Conservation (phyloP, 2,797 vertebrate genomes). For the Gymnothorax javanicus region DNA sequence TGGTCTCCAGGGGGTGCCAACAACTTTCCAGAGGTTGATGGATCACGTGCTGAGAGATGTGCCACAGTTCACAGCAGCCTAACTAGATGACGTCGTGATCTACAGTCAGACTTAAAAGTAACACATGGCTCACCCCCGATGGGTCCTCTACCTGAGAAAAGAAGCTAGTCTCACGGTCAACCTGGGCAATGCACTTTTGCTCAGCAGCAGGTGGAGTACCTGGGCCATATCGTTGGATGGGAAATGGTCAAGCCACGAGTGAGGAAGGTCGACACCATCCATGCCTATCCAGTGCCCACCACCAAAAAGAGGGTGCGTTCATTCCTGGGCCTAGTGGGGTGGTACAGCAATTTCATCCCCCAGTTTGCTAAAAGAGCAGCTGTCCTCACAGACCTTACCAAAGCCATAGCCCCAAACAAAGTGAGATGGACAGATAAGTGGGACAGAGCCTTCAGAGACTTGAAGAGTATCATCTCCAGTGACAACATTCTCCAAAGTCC, state of each 20-base stretch:
- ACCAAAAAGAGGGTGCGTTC: slow-evolving; percentile 28
- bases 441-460: slow-evolving; percentile 20
- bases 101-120: slow-evolving; percentile 7
- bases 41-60: neutral
- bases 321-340: slow-evolving; percentile 31
- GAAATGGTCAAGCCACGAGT: slow-evolving; percentile 23
- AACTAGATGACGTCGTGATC: slow-evolving; percentile 16
- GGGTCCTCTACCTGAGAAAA: neutral
- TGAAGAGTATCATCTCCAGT: too few relatives aligned
- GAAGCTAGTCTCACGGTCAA: slow-evolving; percentile 18
- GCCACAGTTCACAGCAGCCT: slow-evolving; percentile 2
- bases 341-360: slow-evolving; percentile 36
- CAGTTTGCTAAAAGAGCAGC: slow-evolving; percentile 22
- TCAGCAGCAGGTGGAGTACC: slow-evolving; percentile 12
- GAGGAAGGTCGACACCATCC: slow-evolving; percentile 32
- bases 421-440: slow-evolving; percentile 7
- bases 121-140: neutral
- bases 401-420: neutral
- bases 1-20: too few relatives aligned
- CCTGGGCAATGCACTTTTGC: slow-evolving; percentile 19
- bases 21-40: too few relatives aligned
- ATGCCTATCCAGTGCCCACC: neutral
- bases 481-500: too few relatives aligned
- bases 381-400: slow-evolving; percentile 21
- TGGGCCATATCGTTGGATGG: slow-evolving; percentile 29